Evolutionary conservation across 1,140 invertebrate species (phyloP).

Genomic region (Spodoptera frugiperda): DNA sequence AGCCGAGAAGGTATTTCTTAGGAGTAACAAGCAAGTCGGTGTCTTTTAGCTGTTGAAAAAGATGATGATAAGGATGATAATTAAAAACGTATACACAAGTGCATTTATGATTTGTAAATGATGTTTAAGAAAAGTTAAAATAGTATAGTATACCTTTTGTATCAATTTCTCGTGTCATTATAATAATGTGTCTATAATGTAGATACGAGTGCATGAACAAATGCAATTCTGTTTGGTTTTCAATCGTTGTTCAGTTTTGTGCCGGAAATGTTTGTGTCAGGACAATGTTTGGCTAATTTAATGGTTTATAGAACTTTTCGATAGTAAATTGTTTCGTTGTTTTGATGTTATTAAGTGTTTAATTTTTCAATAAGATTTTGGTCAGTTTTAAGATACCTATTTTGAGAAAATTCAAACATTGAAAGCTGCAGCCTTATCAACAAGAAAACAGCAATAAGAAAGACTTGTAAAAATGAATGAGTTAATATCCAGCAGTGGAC

Average conservation of each 20-base stretch:
- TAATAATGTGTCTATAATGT: background rate
- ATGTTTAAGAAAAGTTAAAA: background rate
- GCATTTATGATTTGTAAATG: too few species aligned
- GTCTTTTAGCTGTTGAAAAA: too few species aligned
- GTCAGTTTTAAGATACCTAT: too few species aligned
- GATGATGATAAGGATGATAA: too few species aligned
- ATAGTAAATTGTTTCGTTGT: slow-evolving; percentile 7
- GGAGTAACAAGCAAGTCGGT: too few species aligned
- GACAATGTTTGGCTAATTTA: slow-evolving; percentile 9
- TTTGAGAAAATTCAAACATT: too few species aligned
- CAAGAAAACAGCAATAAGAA: too few species aligned
- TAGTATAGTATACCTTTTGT: background rate
- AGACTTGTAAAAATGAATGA: too few species aligned
- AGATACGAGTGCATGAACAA: slow-evolving; percentile 25
- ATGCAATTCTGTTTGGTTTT: slow-evolving; percentile 22
- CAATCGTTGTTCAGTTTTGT: slow-evolving; percentile 29
- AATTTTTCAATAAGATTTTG: background rate
- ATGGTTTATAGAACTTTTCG: background rate
- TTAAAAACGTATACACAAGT: too few species aligned
- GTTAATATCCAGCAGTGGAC: too few species aligned
- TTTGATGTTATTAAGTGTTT: background rate
- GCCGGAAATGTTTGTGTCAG: background rate
- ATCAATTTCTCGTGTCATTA: background rate
- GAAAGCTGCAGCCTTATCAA: too few species aligned
- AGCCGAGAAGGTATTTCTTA: too few species aligned